Base-by-base conservation (phyloP, 2,797 vertebrate genomes). In the Betta splendens region DNA sequence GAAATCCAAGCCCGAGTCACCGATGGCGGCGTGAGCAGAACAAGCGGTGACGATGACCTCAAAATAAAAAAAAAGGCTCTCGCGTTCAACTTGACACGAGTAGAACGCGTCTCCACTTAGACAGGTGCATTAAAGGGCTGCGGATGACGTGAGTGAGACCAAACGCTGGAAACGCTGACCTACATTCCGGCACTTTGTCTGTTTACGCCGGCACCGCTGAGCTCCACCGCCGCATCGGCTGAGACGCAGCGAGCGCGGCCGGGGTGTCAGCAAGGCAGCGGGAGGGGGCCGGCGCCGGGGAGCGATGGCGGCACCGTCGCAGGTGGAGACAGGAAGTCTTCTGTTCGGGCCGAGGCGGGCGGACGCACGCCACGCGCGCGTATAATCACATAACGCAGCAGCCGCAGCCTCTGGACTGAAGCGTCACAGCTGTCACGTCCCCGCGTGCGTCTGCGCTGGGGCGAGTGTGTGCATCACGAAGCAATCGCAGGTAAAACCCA, bases 141-240 rank as follows among this genome's bases (percentile, higher is more conserved):
- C 12, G 23, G 50, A 42, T 44, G n/a, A 46, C 5, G 20, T 47
- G 59, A 66, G 59, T 45, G 25, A 60, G 35, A 58, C 18, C 32
- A 47, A 48, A 69, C 25, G 33, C 11, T 53, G 40, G 53, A 60
- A 76, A 69, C 0, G 6, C 56, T 76, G 76, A 81, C 79, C 85
- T 70, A 82, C 51, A 82, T 87, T 79, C 42, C 31, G 57, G 64
- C 69, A 45, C 58, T 61, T 62, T 43, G 26, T 47, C 48, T 55
- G 53, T 66, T 70, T 42, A 50, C n/a, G n/a, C 56, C 16, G 47
- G 66, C 54, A 69, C 32, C 44, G 9, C 8, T 37, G 10, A 10
- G 71, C 53, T 52, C 10, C 28, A 52, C 40, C 49, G 45, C 65
- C 9, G 53, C 40, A 44, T 13, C 33, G 11, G 20, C 12, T 17